phyloP scores from a whole-genome alignment of 1,140 invertebrate species.

The Diprion similis region DNA sequence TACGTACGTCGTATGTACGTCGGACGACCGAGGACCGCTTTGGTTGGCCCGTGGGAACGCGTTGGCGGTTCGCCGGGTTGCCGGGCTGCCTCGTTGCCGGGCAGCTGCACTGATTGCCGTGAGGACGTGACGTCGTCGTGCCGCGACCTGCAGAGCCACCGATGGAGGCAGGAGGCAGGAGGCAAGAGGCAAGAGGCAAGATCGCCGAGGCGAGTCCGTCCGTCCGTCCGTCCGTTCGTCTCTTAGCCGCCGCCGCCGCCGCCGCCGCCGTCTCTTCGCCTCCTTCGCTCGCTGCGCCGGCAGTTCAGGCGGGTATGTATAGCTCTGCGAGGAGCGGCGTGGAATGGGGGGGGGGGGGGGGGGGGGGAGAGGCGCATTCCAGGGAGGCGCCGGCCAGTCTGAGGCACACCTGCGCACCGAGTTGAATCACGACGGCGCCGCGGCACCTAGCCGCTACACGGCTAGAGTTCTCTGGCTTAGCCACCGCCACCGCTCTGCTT shows the following conservation, averaged over 20 bases:
- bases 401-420: slow-evolving; percentile 59
- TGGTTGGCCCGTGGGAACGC: slow-evolving; percentile 57
- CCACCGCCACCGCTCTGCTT: background rate
- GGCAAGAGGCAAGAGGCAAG: background rate
- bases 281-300: slow-evolving; percentile 13
- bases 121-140: slow-evolving; percentile 46
- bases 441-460: background rate
- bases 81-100: slow-evolving; percentile 47
- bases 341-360: slow-evolving; percentile 13
- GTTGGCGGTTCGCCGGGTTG: slow-evolving; percentile 44
- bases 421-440: slow-evolving; percentile 60
- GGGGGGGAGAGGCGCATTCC: slow-evolving; percentile 51
- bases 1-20: too few species aligned
- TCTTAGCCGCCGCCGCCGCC: slow-evolving; percentile 4
- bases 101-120: slow-evolving; percentile 58
- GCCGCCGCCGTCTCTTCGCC: slow-evolving; percentile 17
- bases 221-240: background rate
- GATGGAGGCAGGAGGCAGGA: slow-evolving; percentile 11
- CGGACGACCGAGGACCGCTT: background rate
- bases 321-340: slow-evolving; percentile 25
- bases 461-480: background rate
- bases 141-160: too few species aligned
- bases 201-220: background rate
- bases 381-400: slow-evolving; percentile 60
- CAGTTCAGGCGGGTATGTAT: slow-evolving; percentile 28